Base-by-base conservation (phyloP, 2,113 vertebrate species). In the Arizona elegans region DNA sequence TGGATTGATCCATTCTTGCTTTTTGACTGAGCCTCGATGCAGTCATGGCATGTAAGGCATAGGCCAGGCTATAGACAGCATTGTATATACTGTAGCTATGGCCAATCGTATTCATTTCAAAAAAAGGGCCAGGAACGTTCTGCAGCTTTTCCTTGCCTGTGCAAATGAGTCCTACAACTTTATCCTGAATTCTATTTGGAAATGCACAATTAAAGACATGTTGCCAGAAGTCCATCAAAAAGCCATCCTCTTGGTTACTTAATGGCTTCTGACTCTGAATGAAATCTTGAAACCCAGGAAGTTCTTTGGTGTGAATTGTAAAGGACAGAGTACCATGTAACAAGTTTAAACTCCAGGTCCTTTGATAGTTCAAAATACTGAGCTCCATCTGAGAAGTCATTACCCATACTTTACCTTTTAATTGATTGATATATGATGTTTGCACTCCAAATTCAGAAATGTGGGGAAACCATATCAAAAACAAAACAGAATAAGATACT, bases 381-480 rank as follows among this genome's bases (percentile, higher is more conserved):
- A 59, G 58, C 23, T 59, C 58, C 58, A 59, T 59, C 21, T 59
- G 58, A 59, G 58, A 24, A 59, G 23, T 81, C 7, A 33, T 21
- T 38, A 91, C 54, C 90, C 90, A 91, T n/a, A 91, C 62, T 81
- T 75, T 91, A 54, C 90, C 65, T 91, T 91, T 91, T 55, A 53
- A 4, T 81, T 5, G 53, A 7, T 53, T 38, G 3, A 11, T 13
- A 38, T 54, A 33, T 13, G 50, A 12, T 54, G 2, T 33, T 53
- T 65, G 9, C 10, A 29, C 26, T 29, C 59, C 59, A 65, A 65
- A 10, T 53, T 75, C 29, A 53, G 90, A 47, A 10, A 90, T 10
- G 33, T 75, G 33, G 3, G 50, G 8, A 4, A 55, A 13, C 50
- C 50, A 91, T 53, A 29, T 81, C 2, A 81, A 24, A 13, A 54